Percentiles rank a stretch among this genome's conserved stretches.
phyloP scores from a whole-genome alignment of 2,888 invertebrate genomes.

The Pheosia gnoma region DNA sequence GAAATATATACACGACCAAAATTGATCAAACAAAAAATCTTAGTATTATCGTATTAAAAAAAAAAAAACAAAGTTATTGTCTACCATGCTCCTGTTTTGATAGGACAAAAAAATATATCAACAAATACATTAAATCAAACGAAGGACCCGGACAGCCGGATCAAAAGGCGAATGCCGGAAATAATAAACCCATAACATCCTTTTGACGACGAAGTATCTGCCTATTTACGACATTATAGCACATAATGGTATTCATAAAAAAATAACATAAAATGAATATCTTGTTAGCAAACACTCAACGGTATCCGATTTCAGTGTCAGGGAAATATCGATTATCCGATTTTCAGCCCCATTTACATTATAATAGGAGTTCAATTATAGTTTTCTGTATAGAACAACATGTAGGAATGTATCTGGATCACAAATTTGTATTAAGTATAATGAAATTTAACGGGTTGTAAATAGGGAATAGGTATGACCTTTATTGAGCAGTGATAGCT shows the following conservation, averaged over 20 bases:
- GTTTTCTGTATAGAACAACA: too few species aligned
- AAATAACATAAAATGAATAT: constrained; percentile 33
- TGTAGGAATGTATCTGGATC: too few species aligned
- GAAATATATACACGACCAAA: neutral
- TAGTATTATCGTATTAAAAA: too few species aligned
- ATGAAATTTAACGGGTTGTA: constrained; percentile 14
- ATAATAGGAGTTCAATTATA: too few species aligned
- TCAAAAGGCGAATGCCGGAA: constrained; percentile 41
- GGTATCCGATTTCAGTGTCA: constrained; percentile 29
- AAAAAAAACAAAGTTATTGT: constrained; percentile 10
- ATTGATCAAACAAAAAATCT: too few species aligned
- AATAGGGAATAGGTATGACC: neutral
- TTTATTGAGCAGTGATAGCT: too few species aligned
- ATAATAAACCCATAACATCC: constrained; percentile 41
- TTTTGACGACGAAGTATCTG: constrained; percentile 38
- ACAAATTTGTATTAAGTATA: constrained; percentile 11
- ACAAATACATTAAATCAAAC: constrained; percentile 32
- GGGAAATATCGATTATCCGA: constrained; percentile 15
- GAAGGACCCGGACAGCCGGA: constrained; percentile 22
- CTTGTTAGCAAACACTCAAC: constrained; percentile 39
- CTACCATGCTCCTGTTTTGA: constrained; percentile 12
- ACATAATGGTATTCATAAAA: constrained; percentile 34
- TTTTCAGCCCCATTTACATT: constrained; percentile 16
- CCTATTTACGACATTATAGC: constrained; percentile 38
- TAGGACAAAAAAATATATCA: constrained; percentile 20